Percentiles rank a stretch among this genome's conserved stretches.
Conservation (phyloP, 2,113 vertebrate species). For the Pelvicachromis taeniatus region DNA sequence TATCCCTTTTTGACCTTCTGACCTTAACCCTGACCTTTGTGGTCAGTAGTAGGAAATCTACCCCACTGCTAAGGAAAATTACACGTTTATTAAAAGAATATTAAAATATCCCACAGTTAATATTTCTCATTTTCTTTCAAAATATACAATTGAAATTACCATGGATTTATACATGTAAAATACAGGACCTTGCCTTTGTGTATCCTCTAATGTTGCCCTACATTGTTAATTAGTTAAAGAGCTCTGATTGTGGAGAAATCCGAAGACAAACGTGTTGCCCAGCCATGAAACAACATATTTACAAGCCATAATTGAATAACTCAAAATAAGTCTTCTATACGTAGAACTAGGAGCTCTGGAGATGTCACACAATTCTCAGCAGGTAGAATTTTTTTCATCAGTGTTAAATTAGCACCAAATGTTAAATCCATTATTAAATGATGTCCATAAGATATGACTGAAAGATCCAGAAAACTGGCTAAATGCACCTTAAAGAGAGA, state of each 20-base stretch:
- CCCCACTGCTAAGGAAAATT: not conserved
- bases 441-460: not conserved
- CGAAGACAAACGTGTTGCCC: not conserved
- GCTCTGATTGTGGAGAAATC: not conserved
- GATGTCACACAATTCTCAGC: not conserved
- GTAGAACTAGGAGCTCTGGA: not conserved
- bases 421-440: not conserved
- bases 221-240: not conserved
- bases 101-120: not conserved
- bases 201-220: not conserved
- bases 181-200: not conserved
- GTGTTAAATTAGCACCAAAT: not conserved
- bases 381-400: not conserved
- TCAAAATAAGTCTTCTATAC: not conserved
- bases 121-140: not conserved
- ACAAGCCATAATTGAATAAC: not conserved
- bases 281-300: not conserved
- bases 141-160: not conserved
- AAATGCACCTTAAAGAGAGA: not conserved
- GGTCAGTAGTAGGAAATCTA: not conserved
- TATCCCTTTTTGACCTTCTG: not conserved
- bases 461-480: not conserved
- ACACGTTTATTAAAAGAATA: not conserved
- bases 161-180: not conserved
- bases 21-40: not conserved